These are phyloP conservation scores for Grallaria varia DNA, from an alignment of 2,113 vertebrate species.

Conservation along the genomic window DNA sequence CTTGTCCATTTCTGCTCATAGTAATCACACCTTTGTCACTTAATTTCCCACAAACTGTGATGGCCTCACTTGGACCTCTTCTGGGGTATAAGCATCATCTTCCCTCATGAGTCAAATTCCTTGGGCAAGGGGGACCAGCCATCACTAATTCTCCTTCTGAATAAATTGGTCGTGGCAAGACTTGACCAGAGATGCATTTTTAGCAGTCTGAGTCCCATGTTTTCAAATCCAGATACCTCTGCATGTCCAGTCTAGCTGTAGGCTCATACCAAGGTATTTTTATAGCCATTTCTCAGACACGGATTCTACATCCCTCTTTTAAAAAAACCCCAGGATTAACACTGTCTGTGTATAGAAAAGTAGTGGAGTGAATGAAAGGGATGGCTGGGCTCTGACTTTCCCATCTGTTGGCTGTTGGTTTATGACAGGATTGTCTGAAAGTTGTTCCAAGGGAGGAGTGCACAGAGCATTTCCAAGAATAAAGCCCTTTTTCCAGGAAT, in stretches of 20 bases:
- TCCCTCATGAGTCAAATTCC: not conserved
- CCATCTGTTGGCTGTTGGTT: not conserved
- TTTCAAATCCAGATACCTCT: not conserved
- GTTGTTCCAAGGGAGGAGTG: not conserved
- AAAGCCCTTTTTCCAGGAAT: not conserved
- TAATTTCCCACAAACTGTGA: not conserved
- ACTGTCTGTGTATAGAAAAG: not conserved
- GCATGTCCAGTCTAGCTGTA: not conserved
- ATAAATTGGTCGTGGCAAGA: not conserved
- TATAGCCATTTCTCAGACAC: not conserved
- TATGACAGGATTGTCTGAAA: not conserved
- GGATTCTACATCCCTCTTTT: not conserved
- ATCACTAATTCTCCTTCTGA: not conserved
- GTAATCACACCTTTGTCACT: not conserved
- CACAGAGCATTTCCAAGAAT: slow-evolving; percentile 2
- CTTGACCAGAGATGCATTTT: not conserved
- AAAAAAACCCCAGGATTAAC: not conserved
- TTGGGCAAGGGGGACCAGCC: not conserved
- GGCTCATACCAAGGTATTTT: not conserved
- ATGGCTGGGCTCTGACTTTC: not conserved
- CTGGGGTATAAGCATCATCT: not conserved
- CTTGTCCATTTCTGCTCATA: not conserved
- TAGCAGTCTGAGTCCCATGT: not conserved
- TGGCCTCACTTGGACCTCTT: not conserved
- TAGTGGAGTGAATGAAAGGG: not conserved